Base-by-base conservation (phyloP, 2,113 vertebrate species). In the Gavia stellata region DNA sequence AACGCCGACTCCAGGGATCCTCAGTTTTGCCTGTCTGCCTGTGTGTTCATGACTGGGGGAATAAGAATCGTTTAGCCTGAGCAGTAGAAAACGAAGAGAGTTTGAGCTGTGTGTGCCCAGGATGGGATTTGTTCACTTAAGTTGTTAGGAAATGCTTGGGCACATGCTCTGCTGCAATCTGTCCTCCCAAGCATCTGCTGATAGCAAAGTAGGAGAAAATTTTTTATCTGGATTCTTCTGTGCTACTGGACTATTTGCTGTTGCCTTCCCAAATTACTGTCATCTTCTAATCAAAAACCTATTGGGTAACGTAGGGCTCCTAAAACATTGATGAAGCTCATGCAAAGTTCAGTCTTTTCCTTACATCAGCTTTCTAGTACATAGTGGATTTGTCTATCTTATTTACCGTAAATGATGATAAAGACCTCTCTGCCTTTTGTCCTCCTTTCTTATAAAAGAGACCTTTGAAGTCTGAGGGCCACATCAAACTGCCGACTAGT, bases 391-490 rank as follows among this genome's bases (percentile, higher is more conserved):
- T 70, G 44, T 90, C 85, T 85, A 12, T 91, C 53, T 75, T 91
- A 74, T 71, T 96, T 93, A 84, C 49, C 72, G 49, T 94, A 92
- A 94, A 84, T 42, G 52, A 94, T 87, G 80, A 85, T 84, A 68
- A 88, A 91, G 83, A 42, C 68, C 18, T 92, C 68, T 66, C 44
- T 94, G 47, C 71, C 62, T 89, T 58, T 94, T 91, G 80, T 86
- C 86, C 28, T 61, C 14, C 17, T 81, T 81, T 75, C 36, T 72
- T 91, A 40, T 74, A 80, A 91, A 93, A 94, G 81, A 12, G 16
- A 11, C 58, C 50, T 96, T 96, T 97, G 89, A 97, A 95, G 96
- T 96, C 81, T 79, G 56, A 82, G 72, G 88, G 78, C 73, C 58
- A 79, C 83, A 75, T 91, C 86, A 94, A 81, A 59, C 91, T 95